phyloP scores from a whole-genome alignment of 2,113 vertebrate genomes.

The Chaetodon trifascialis region DNA sequence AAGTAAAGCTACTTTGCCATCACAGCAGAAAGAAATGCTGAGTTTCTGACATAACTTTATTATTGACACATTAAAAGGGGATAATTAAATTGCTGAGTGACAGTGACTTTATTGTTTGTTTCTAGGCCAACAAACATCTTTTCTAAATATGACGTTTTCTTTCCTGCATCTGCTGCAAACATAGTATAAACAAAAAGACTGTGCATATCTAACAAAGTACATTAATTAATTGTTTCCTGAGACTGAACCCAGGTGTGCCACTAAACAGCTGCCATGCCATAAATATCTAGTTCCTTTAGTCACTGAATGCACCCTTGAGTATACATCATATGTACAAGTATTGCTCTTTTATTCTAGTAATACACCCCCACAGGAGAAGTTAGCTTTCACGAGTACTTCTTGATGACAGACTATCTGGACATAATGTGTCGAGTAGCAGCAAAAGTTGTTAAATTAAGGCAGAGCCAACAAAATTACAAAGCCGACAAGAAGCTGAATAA shows the following conservation, averaged over 20 bases:
- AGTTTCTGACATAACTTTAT: not conserved
- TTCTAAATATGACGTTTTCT: not conserved
- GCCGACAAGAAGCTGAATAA: conserved; percentile 54
- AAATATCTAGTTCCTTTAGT: not conserved
- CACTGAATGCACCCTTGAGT: not conserved
- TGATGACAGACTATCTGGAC: not conserved
- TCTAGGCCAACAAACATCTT: not conserved
- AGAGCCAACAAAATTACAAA: conserved; percentile 31
- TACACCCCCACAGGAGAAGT: not conserved
- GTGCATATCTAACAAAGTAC: not conserved
- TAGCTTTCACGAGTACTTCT: not conserved
- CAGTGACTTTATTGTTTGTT: not conserved
- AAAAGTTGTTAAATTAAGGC: not conserved
- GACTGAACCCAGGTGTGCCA: not conserved
- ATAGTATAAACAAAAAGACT: too few species aligned
- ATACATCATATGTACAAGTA: not conserved
- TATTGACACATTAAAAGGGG: not conserved
- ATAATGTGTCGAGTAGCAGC: conserved; percentile 13
- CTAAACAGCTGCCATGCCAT: not conserved
- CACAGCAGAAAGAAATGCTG: not conserved
- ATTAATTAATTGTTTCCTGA: not conserved
- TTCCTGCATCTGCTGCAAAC: not conserved
- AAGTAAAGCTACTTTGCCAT: not conserved
- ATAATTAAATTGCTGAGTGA: not conserved
- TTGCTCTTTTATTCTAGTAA: not conserved